Base-by-base conservation (phyloP, 37 sponge, comb jelly and placozoan genomes). In the Spongia lamella region DNA sequence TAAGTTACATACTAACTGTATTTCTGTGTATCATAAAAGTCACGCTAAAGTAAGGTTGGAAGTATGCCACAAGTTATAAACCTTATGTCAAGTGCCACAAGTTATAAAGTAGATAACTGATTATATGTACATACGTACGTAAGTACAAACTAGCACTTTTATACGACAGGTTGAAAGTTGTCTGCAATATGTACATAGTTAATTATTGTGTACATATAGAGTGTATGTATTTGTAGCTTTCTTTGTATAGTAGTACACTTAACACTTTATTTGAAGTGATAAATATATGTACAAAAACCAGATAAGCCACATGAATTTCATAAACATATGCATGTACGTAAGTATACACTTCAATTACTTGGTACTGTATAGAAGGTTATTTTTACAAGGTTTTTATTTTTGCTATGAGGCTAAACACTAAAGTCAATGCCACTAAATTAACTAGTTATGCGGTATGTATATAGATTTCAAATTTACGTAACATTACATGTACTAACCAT, bases 401-500 rank as follows among this genome's bases (percentile, higher is more conserved):
- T 14, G 40, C 37, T 31, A 20, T 40, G 24, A 51, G 14, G 55
- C 14, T 53, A 70, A 51, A 70, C 71, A 66, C 34, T 53, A 14
- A 33, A 33, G 22, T n/a, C 31, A 16, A 33, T 1, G 36, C 16
- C 31, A 30, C 67, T 15, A 1, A 2, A 63, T 29, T 36, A 30
- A 25, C 24, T 26, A 14, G 24, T 21, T 14, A 61, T 20, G 11
- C 13, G 24, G n/a, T n/a, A 24, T 11, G 17, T n/a, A 61, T 61
- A 13, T 34, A 9, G 33, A 22, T 27, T 27, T 31, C 3, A 31
- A n/a, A 30, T 32, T 34, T 7, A 35, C 15, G 2, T 6, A 6
- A 2, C 21, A 21, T 39, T 21, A 2, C 70, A 20, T 6, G 0
- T 60, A 31, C 75, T 54, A 39, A 90, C 91, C 91, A 79, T 90